Evolutionary conservation across 2,888 invertebrate species (phyloP), one percentile per base, ranked within the genome.

Genomic region (Eupsilia transversa): DNA sequence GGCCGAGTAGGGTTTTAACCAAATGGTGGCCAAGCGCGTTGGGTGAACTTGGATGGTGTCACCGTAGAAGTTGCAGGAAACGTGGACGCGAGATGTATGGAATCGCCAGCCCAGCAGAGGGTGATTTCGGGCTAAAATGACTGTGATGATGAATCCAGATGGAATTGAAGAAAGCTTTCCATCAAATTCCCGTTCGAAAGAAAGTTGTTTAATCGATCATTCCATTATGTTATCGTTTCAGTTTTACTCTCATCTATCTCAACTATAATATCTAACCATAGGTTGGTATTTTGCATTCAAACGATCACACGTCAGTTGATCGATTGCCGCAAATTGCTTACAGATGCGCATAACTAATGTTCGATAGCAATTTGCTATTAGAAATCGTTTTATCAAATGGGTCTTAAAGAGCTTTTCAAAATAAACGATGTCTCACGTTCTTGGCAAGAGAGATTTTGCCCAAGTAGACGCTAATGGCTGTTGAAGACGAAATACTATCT

Each of bases 291-390:
- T 78, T 72, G 57, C 82, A 77, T 82, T 52, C 46, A 72, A 54
- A 67, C 54, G 56, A 77, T 59, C 63, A 78, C 57, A 67, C 63
- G 30, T 61, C 43, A 41, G 33, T 41, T 82, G 78, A 80, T 80
- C 79, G 79, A 82, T 82, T 35, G 63, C 72, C 43, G 59, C 54
- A 82, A 82, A 80, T 80, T 67, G 68, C 67, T 68, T 56, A 59
- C 80, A 81, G 69, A 83, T 79, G 65, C 59, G 83, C 79, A 83
- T 83, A 79, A 63, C 81, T 74, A 83, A 80, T 59, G 79, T 54
- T 65, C 33, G 80, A 70, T 64, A 66, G 79, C 79, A 66, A 79
- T 83, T 46, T 66, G 20, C 72, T 49, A 79, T 74, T 83, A 83
- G 74, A 83, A 83, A 81, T 74, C 83, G 66, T 79, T 82, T 69